These are phyloP conservation scores for Triplophysa dalaica DNA, from an alignment of 2,113 vertebrate species.

Conservation along the genomic window DNA sequence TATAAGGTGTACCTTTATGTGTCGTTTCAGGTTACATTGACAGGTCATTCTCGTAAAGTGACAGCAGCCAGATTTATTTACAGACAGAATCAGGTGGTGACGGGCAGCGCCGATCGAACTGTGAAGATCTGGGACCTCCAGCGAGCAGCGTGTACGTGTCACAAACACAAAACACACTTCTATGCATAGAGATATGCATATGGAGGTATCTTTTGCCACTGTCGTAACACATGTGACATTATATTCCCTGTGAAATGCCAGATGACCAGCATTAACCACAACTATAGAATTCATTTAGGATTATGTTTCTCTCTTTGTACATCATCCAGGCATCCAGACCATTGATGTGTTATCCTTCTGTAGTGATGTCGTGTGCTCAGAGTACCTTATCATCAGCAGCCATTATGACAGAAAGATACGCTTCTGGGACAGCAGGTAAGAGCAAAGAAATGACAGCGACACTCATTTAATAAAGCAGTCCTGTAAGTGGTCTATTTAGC, in stretches of 20 bases:
- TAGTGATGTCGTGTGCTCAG: conserved; percentile 84
- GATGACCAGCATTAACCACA: background rate
- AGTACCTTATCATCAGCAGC: conserved; percentile 80
- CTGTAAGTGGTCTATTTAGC: background rate
- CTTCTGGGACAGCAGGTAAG: conserved; percentile 87
- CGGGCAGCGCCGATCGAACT: conserved; percentile 82
- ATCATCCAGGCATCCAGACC: conserved; percentile 71
- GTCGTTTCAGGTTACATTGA: conserved; percentile 78
- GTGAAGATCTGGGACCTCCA: conserved; percentile 86
- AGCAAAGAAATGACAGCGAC: background rate
- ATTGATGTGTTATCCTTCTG: conserved; percentile 78
- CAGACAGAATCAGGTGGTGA: conserved; percentile 77
- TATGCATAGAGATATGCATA: background rate
- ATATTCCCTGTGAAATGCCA: background rate
- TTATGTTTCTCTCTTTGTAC: background rate
- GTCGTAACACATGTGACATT: background rate
- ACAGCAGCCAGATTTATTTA: conserved; percentile 82
- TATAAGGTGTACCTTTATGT: background rate
- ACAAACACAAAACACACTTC: background rate
- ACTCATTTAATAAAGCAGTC: background rate
- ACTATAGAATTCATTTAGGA: background rate
- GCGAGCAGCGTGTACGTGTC: conserved; percentile 78
- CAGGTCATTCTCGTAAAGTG: conserved; percentile 87
- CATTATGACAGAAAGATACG: conserved; percentile 85
- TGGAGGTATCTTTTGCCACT: background rate